Conservation (phyloP, 2,888 invertebrate genomes). For the Meghimatium bilineatum region DNA sequence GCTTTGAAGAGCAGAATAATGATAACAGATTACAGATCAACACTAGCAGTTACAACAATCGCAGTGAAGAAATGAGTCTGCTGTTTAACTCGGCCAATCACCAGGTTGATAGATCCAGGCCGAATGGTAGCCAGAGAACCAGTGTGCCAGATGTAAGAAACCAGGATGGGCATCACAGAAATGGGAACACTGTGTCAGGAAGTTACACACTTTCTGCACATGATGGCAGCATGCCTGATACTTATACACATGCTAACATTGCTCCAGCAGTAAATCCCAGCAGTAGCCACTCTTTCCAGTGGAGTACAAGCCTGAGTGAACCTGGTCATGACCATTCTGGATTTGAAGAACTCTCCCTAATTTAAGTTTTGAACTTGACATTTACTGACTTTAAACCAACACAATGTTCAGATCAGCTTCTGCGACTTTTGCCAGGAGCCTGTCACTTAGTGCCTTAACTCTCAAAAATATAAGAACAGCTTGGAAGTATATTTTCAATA, state of each 20-base stretch:
- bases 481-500: no score
- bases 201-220: neutral
- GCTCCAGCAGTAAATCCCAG: neutral
- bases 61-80: no score
- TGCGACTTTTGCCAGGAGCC: no score
- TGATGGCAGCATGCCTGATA: neutral
- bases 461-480: no score
- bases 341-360: conserved; percentile 16
- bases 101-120: neutral
- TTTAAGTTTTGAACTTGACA: no score
- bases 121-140: neutral
- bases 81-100: neutral
- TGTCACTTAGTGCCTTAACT: no score
- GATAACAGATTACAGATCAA: neutral
- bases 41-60: neutral
- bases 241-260: neutral
- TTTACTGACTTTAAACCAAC: no score
- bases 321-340: neutral
- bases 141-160: neutral
- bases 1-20: neutral
- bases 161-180: neutral
- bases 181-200: neutral
- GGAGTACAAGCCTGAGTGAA: neutral
- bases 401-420: no score
- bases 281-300: neutral